Conservation (phyloP, 2,113 vertebrate species). For the Rhynchopsitta pachyrhyncha region DNA sequence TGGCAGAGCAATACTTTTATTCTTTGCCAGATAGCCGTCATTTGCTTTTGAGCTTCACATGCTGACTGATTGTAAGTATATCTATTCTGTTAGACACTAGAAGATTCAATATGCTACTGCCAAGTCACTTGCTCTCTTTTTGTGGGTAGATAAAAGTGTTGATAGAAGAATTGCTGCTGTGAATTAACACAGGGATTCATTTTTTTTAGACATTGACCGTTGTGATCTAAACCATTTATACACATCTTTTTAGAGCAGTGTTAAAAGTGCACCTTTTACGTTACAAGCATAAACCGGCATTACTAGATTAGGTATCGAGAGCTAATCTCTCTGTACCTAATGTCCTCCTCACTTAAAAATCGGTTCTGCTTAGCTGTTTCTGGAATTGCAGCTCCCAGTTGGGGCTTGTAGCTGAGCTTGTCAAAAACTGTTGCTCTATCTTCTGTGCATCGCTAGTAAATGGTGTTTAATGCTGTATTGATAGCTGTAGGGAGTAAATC, state of each 20-base stretch:
- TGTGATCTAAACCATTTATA: not conserved
- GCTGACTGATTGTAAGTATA: not conserved
- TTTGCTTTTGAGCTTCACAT: not conserved
- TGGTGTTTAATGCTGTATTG: not conserved
- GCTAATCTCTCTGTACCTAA: not conserved
- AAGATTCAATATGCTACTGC: not conserved
- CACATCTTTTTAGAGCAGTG: not conserved
- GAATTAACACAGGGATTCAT: not conserved
- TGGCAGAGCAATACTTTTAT: not conserved
- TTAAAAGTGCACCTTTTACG: not conserved
- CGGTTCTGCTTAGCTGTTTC: not conserved
- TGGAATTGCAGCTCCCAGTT: accelerated
- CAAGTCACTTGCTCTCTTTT: not conserved
- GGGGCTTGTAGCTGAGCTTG: not conserved
- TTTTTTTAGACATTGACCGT: not conserved
- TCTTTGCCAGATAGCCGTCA: not conserved
- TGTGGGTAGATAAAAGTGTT: not conserved
- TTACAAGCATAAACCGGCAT: not conserved
- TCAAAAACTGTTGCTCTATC: not conserved
- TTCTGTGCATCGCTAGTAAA: not conserved
- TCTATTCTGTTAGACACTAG: not conserved
- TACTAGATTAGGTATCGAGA: not conserved
- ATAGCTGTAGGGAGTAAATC: not conserved
- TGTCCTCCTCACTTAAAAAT: not conserved
- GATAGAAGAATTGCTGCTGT: not conserved